A percentile compares a stretch with the other conserved stretches of the same genome.
phyloP scores from a whole-genome alignment of 2,113 vertebrate species.

The Macrotus californicus region DNA sequence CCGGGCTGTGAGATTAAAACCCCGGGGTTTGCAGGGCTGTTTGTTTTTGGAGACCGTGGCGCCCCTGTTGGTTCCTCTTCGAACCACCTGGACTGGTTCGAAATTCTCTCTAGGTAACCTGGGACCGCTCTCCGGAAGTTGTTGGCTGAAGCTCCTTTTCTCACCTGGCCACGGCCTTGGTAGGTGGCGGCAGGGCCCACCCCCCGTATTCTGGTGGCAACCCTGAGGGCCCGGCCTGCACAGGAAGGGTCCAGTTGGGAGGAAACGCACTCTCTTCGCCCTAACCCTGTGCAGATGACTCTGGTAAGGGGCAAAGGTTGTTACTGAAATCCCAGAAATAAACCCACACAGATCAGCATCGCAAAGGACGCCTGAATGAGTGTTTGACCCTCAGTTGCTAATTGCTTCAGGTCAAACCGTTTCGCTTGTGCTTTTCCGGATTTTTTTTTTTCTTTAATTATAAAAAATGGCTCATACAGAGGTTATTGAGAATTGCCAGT shows the following conservation, averaged over 20 bases:
- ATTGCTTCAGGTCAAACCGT: background rate
- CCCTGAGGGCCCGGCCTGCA: accelerated
- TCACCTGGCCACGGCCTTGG: background rate
- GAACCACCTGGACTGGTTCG: background rate
- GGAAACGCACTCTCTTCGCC: background rate
- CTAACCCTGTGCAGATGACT: background rate
- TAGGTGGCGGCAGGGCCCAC: background rate
- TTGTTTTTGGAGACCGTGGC: background rate
- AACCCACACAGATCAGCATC: background rate
- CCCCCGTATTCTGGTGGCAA: background rate
- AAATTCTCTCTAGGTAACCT: background rate
- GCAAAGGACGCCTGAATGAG: background rate
- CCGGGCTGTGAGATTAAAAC: background rate
- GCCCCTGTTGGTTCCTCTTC: too few species aligned
- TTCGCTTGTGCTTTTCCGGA: background rate
- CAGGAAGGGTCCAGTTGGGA: background rate
- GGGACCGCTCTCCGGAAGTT: background rate
- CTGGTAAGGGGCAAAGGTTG: background rate
- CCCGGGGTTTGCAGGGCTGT: background rate
- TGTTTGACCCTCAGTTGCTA: background rate
- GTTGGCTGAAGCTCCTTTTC: background rate
- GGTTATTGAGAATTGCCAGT: background rate
- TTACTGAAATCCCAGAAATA: background rate
- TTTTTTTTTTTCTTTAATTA: background rate
- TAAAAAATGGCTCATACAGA: background rate